A percentile compares a stretch with the other conserved stretches of the same genome.
Conservation (phyloP, 1,140 invertebrate species). For the Maconellicoccus hirsutus region DNA sequence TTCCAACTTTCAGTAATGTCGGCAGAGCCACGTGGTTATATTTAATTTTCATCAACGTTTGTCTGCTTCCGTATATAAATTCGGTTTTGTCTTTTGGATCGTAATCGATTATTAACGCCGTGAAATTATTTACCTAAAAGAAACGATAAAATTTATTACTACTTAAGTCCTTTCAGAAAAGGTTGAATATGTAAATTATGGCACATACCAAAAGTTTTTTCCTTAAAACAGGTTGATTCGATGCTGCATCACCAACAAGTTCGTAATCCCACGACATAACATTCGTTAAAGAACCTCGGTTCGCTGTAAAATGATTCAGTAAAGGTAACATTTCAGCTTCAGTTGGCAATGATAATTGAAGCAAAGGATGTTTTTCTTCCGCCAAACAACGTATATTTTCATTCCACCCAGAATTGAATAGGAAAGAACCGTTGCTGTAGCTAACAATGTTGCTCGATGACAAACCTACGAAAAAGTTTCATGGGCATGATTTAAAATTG, state of each 20-base stretch:
- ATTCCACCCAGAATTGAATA: slow-evolving; percentile 50
- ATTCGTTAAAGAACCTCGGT: slow-evolving; percentile 63
- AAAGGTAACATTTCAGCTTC: slow-evolving; percentile 84
- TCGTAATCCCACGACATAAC: slow-evolving; percentile 68
- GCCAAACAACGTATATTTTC: slow-evolving; percentile 59
- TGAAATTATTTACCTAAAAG: slow-evolving; percentile 66
- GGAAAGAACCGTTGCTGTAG: slow-evolving; percentile 67
- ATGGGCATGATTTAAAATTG: neutral
- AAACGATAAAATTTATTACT: neutral
- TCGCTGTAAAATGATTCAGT: slow-evolving; percentile 67
- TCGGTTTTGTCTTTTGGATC: slow-evolving; percentile 77
- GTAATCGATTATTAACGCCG: slow-evolving; percentile 78
- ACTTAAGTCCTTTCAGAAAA: neutral
- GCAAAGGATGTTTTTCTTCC: slow-evolving; percentile 67
- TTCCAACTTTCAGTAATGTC: slow-evolving; percentile 58
- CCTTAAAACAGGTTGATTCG: slow-evolving; percentile 67
- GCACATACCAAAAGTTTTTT: slow-evolving; percentile 55
- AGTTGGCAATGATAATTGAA: slow-evolving; percentile 75
- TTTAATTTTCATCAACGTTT: slow-evolving; percentile 58
- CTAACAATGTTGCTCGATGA: slow-evolving; percentile 43
- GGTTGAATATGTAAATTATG: neutral
- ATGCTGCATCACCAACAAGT: slow-evolving; percentile 64
- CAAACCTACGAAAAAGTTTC: slow-evolving; percentile 26
- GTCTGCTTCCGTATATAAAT: slow-evolving; percentile 66
- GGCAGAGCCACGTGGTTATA: slow-evolving; percentile 80